These are phyloP conservation scores for Ptychobarbus kaznakovi DNA, from an alignment of 2,797 vertebrate genomes.

Conservation along the genomic window DNA sequence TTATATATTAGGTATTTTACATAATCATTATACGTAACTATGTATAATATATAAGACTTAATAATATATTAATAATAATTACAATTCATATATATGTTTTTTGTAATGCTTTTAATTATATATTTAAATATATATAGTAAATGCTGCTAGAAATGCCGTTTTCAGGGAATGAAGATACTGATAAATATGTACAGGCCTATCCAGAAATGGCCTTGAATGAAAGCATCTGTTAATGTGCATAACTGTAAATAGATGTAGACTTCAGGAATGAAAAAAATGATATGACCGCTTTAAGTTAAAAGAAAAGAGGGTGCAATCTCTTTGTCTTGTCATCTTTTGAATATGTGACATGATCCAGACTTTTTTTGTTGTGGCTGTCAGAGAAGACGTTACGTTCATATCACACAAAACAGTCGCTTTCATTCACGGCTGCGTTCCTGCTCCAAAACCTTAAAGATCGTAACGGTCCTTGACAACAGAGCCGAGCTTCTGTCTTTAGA, in stretches of 20 bases:
- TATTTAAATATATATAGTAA: neutral
- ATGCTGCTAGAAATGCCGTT: neutral
- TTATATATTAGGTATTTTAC: too few species aligned
- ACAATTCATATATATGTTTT: neutral
- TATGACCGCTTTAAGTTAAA: neutral
- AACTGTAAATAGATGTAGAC: neutral
- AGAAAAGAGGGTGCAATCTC: conserved; percentile 5
- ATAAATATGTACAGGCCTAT: neutral
- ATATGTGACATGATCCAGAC: conserved; percentile 32
- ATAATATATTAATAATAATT: too few species aligned
- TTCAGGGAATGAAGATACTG: neutral
- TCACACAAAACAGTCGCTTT: conserved; percentile 29
- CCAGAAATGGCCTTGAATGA: neutral
- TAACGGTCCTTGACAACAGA: conserved; percentile 49
- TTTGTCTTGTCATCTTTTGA: conserved; percentile 42
- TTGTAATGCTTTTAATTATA: neutral
- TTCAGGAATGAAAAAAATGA: neutral
- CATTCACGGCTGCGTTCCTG: conserved; percentile 14
- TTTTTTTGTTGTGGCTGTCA: conserved; percentile 48
- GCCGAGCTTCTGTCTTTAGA: conserved; percentile 38
- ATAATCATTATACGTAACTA: too few species aligned
- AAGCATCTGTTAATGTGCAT: neutral
- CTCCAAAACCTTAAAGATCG: conserved; percentile 4
- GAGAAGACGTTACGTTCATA: conserved; percentile 21
- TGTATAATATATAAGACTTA: too few species aligned